Conservation (phyloP, 2,888 invertebrate genomes). For the Cheiracanthium punctorium region DNA sequence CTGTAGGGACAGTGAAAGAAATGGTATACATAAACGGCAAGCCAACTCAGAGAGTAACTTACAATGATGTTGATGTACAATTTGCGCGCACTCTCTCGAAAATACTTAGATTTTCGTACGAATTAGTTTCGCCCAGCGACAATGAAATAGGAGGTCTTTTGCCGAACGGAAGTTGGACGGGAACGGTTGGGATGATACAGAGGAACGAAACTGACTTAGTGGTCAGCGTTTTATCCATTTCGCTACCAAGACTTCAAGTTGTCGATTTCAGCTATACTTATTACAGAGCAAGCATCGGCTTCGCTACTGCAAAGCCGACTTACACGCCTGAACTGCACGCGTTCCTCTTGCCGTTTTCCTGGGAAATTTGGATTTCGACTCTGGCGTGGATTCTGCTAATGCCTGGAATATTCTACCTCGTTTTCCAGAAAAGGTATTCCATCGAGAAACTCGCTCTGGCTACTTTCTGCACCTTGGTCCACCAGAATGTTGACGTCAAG, state of each 20-base stretch:
- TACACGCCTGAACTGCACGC: background rate
- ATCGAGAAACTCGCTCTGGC: background rate
- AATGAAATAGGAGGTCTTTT: too few relatives aligned
- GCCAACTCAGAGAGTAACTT: too few relatives aligned
- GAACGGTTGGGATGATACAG: background rate
- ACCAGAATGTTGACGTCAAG: background rate
- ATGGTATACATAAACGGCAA: too few relatives aligned
- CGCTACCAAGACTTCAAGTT: background rate
- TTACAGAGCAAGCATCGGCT: background rate
- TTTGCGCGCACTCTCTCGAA: too few relatives aligned
- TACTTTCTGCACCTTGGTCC: background rate
- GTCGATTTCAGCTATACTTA: background rate
- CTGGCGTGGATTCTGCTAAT: background rate
- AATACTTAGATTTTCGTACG: too few relatives aligned
- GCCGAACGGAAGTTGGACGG: background rate
- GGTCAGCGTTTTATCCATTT: background rate
- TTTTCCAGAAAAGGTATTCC: background rate
- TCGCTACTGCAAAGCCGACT: background rate
- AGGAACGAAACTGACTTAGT: background rate
- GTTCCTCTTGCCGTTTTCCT: background rate
- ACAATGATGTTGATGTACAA: too few relatives aligned
- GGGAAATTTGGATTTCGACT: background rate
- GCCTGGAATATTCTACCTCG: background rate
- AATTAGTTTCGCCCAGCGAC: too few relatives aligned
- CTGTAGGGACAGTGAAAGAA: too few relatives aligned